Percentiles rank a stretch among this genome's conserved stretches.
phyloP scores from a whole-genome alignment of 2,113 vertebrate genomes.

The Abramis brama region DNA sequence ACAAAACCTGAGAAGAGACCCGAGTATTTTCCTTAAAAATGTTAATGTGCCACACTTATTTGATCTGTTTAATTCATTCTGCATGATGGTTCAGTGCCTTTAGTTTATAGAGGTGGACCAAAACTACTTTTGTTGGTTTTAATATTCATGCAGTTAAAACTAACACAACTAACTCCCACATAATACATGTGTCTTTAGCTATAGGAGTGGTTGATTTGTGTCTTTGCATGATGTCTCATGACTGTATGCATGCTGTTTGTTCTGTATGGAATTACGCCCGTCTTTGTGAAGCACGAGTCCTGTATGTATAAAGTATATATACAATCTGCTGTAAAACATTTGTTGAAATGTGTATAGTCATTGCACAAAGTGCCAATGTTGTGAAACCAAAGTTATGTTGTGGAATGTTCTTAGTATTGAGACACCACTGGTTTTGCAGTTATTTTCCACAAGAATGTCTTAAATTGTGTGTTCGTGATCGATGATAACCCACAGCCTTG shows the following conservation, averaged over 20 bases:
- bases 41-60: slow-evolving; percentile 28
- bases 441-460: slow-evolving; percentile 15
- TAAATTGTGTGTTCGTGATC: neutral
- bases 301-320: slow-evolving; percentile 44
- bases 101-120: slow-evolving; percentile 52
- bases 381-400: slow-evolving; percentile 46
- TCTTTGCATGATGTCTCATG: neutral
- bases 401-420: neutral
- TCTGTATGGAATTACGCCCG: slow-evolving; percentile 55
- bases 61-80: slow-evolving; percentile 6
- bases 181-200: neutral
- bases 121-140: slow-evolving; percentile 31
- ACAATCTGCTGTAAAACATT: slow-evolving; percentile 32
- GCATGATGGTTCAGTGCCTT: slow-evolving; percentile 71
- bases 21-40: neutral
- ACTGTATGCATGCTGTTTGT: slow-evolving; percentile 39
- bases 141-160: slow-evolving; percentile 10
- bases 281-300: slow-evolving; percentile 39
- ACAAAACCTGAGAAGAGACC: neutral
- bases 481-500: neutral
- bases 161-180: neutral
- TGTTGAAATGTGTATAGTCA: slow-evolving; percentile 19
- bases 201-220: slow-evolving; percentile 35
- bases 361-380: slow-evolving; percentile 32
- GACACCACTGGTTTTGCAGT: slow-evolving; percentile 8